Conservation (phyloP, 2,797 vertebrate species). For the Falco berigora region DNA sequence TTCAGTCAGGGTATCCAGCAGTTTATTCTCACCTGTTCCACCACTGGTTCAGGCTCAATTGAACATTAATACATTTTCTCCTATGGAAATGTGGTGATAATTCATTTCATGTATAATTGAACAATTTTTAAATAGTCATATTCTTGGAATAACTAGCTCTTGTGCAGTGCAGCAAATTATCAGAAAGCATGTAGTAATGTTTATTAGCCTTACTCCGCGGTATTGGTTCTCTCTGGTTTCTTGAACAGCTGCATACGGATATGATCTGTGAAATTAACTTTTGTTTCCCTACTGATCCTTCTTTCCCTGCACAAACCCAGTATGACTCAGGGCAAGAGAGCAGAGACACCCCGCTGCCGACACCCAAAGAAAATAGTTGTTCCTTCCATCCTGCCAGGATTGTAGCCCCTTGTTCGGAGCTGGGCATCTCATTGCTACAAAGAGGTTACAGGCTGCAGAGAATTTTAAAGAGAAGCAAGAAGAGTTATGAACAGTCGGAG, state of each 20-base stretch:
- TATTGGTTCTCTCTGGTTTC: background rate
- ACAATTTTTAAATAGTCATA: conserved; percentile 52
- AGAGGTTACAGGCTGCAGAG: background rate
- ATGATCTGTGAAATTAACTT: conserved; percentile 19
- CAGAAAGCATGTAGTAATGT: background rate
- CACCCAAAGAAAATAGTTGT: background rate
- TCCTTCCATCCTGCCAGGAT: background rate
- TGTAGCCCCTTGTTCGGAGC: background rate
- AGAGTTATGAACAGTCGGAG: background rate
- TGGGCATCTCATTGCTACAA: background rate
- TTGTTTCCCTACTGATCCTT: background rate
- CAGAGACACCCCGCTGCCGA: background rate
- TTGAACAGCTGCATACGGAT: conserved; percentile 5
- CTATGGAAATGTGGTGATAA: conserved; percentile 51
- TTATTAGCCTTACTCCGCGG: background rate
- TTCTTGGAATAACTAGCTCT: conserved; percentile 17
- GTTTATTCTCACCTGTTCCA: conserved; percentile 69
- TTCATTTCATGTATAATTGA: conserved; percentile 65
- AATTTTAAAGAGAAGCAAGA: background rate
- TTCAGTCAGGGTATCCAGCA: conserved; percentile 46
- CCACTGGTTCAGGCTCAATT: conserved; percentile 57
- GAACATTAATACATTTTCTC: conserved; percentile 62
- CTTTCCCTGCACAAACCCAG: background rate
- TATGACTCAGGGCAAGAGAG: background rate
- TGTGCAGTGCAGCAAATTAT: conserved; percentile 15